These are phyloP conservation scores for Orthonevra nobilis DNA, from an alignment of 2,888 invertebrate species.

Conservation along the genomic window DNA sequence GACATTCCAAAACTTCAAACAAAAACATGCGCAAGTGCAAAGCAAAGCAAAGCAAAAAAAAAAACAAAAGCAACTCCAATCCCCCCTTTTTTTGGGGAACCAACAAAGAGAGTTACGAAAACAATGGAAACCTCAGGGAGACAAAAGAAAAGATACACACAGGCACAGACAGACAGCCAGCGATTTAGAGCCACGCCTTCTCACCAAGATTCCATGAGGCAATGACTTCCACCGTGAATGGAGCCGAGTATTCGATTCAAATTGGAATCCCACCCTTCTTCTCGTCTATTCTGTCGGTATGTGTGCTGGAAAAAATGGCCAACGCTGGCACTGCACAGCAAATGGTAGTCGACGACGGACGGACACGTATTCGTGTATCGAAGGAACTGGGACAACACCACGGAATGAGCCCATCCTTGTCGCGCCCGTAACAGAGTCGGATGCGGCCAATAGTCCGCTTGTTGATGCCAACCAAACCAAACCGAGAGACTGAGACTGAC, in stretches of 20 bases:
- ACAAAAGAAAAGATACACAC: not conserved
- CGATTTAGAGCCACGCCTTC: conserved; percentile 37
- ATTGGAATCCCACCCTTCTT: conserved; percentile 54
- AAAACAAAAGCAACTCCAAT: conserved; percentile 8
- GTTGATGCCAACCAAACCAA: conserved; percentile 42
- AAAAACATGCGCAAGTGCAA: conserved; percentile 51
- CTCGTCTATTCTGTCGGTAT: conserved; percentile 41
- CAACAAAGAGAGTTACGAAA: conserved; percentile 34
- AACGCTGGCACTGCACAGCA: conserved; percentile 55
- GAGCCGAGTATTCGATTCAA: conserved; percentile 25
- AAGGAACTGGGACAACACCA: conserved; percentile 47
- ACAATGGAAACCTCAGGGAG: conserved; percentile 8
- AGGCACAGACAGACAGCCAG: too few relatives aligned
- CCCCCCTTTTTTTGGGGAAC: conserved; percentile 32
- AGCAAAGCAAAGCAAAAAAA: too few relatives aligned
- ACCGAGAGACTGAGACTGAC: conserved; percentile 6
- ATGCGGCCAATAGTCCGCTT: conserved; percentile 40
- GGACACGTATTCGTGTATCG: conserved; percentile 24
- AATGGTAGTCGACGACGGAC: conserved; percentile 57
- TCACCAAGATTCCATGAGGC: not conserved
- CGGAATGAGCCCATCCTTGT: conserved; percentile 47
- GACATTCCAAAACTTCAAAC: conserved; percentile 43
- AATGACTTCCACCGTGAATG: conserved; percentile 35
- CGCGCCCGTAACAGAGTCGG: conserved; percentile 49
- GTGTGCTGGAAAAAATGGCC: conserved; percentile 55